Evolutionary conservation across 2,113 vertebrate species (phyloP).

Genomic region (Colossoma macropomum): DNA sequence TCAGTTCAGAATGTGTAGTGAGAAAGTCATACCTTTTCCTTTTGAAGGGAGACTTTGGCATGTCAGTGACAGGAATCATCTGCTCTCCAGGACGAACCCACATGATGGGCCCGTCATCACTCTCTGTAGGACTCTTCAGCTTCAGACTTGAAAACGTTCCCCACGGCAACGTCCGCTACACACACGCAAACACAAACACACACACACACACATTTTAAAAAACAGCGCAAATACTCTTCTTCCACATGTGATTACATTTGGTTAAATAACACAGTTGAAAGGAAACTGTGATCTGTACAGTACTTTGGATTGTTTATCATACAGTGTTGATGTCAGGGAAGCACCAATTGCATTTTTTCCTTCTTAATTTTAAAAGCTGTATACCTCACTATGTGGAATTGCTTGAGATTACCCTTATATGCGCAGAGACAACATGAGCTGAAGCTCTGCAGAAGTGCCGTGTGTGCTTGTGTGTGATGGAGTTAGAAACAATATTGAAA

Average conservation of each 20-base stretch:
- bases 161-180: slow-evolving; percentile 93
- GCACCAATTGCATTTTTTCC: not conserved
- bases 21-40: slow-evolving; percentile 85
- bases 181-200: slow-evolving; percentile 11
- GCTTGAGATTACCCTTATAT: too few species aligned
- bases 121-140: slow-evolving; percentile 89
- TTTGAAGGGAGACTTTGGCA: slow-evolving; percentile 99
- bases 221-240: too few species aligned
- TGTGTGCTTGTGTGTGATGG: too few species aligned
- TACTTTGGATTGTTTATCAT: not conserved
- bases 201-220: too few species aligned
- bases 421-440: too few species aligned
- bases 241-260: too few species aligned
- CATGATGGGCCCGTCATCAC: slow-evolving; percentile 97
- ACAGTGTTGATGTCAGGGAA: not conserved
- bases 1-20: not conserved
- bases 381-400: too few species aligned
- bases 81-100: slow-evolving; percentile 98
- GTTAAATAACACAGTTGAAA: too few species aligned
- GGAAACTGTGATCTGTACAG: not conserved
- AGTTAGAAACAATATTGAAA: too few species aligned
- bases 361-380: not conserved
- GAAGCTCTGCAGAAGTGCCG: too few species aligned
- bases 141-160: slow-evolving; percentile 92
- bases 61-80: slow-evolving; percentile 98